phyloP scores from a whole-genome alignment of 1,140 invertebrate species.

The Orius insidiosus region DNA sequence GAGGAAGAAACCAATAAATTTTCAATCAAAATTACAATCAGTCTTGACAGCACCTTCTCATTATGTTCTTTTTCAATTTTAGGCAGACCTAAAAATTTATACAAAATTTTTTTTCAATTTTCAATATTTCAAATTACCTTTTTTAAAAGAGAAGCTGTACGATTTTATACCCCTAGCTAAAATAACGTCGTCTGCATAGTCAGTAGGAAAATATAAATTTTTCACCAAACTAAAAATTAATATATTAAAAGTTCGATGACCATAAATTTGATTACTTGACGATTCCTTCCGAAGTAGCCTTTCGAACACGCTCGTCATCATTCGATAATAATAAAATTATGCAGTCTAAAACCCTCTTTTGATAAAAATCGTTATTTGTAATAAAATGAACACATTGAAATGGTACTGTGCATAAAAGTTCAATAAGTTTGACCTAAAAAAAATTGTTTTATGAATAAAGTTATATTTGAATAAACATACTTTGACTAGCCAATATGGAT shows the following conservation, averaged over 20 bases:
- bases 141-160: no score
- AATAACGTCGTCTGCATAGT: slow-evolving; percentile 10
- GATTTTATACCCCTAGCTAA: slow-evolving; percentile 1
- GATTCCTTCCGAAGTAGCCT: slow-evolving; percentile 46
- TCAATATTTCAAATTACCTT: no score
- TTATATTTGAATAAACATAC: slow-evolving; percentile 35
- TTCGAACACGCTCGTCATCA: slow-evolving; percentile 58
- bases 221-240: slow-evolving; percentile 19
- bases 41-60: slow-evolving; percentile 30
- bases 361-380: slow-evolving; percentile 29
- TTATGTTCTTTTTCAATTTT: no score
- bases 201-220: slow-evolving; percentile 13
- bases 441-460: slow-evolving; percentile 19
- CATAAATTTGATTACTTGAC: slow-evolving; percentile 39
- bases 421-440: slow-evolving; percentile 35
- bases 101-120: no score
- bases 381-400: slow-evolving; percentile 33
- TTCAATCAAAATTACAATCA: slow-evolving; percentile 28
- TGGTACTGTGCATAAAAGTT: slow-evolving; percentile 39
- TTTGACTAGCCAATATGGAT: slow-evolving; percentile 77
- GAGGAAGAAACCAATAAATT: slow-evolving; percentile 34
- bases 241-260: no score
- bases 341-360: slow-evolving; percentile 40
- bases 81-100: no score
- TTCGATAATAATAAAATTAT: slow-evolving; percentile 51